Percentiles rank a stretch among this genome's conserved stretches.
phyloP scores from a whole-genome alignment of 2,888 invertebrate species.

The Parasteatoda lunata region DNA sequence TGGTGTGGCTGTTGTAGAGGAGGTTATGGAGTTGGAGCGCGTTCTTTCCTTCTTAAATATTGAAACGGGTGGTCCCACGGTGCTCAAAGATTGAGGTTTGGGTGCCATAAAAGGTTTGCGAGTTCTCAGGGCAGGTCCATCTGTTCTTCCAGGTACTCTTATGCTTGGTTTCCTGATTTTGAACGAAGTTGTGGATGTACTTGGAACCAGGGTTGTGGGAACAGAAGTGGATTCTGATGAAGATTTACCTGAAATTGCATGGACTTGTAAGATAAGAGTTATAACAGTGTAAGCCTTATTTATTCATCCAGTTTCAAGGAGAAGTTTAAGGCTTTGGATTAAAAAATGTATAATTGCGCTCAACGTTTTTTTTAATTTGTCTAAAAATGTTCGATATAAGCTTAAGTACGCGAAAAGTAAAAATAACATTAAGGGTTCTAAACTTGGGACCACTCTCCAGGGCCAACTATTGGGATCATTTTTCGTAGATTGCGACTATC shows the following conservation, averaged over 20 bases:
- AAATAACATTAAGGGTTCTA: too few species aligned
- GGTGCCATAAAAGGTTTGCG: conserved; percentile 7
- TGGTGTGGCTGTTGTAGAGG: conserved; percentile 43
- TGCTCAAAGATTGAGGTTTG: background rate
- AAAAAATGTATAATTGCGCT: too few species aligned
- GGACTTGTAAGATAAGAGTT: too few species aligned
- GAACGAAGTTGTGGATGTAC: conserved; percentile 1
- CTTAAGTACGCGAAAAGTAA: too few species aligned
- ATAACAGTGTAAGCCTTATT: too few species aligned
- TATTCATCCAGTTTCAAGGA: too few species aligned
- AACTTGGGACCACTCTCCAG: too few species aligned
- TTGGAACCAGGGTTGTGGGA: background rate
- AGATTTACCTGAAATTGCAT: background rate
- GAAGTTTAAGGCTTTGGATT: too few species aligned
- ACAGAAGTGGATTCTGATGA: background rate
- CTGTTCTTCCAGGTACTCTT: background rate
- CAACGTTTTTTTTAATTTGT: too few species aligned
- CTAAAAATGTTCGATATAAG: too few species aligned
- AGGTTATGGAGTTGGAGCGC: conserved; percentile 31
- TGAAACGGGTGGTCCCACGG: conserved; percentile 34
- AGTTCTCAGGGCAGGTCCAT: background rate
- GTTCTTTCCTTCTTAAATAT: conserved; percentile 48
- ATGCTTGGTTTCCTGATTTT: conserved; percentile 40
- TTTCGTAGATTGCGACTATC: too few species aligned
- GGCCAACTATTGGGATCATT: too few species aligned